phyloP scores from a whole-genome alignment of 2,888 invertebrate species.

The Herminia tarsipennalis region DNA sequence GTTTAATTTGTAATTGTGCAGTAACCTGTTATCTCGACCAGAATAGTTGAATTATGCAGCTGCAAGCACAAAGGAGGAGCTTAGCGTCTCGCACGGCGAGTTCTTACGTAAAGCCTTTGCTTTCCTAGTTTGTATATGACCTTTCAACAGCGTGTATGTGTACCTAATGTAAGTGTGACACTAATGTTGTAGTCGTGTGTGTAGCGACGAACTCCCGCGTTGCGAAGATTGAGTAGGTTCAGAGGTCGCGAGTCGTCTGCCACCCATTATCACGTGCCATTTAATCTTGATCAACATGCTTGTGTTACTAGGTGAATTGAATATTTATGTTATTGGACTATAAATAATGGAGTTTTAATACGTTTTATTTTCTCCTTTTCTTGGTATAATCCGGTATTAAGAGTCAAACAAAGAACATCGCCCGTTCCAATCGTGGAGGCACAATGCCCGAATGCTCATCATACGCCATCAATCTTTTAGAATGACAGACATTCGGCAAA shows the following conservation, averaged over 20 bases:
- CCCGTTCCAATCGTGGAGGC: too few relatives aligned
- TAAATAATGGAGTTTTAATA: too few relatives aligned
- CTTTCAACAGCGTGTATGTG: conserved; percentile 14
- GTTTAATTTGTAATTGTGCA: conserved; percentile 13
- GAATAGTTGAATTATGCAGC: neutral
- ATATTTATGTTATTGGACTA: too few relatives aligned
- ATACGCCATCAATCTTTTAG: too few relatives aligned
- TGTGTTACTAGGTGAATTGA: neutral
- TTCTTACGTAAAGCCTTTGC: conserved; percentile 20
- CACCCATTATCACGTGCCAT: neutral
- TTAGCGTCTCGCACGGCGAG: conserved; percentile 6
- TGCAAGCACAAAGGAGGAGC: conserved; percentile 15
- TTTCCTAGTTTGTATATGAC: conserved; percentile 18
- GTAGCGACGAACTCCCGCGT: neutral
- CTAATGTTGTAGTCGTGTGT: neutral
- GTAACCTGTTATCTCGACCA: conserved; percentile 9
- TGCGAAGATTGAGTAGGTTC: neutral
- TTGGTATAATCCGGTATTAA: too few relatives aligned
- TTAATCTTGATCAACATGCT: neutral
- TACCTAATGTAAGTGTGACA: conserved; percentile 1
- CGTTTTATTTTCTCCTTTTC: too few relatives aligned
- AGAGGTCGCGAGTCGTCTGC: conserved; percentile 2
- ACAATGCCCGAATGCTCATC: too few relatives aligned
- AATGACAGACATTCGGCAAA: too few relatives aligned
- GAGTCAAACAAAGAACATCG: too few relatives aligned